Evolutionary conservation across 2,113 vertebrate species (phyloP).

Genomic region (Lucifuga dentata): DNA sequence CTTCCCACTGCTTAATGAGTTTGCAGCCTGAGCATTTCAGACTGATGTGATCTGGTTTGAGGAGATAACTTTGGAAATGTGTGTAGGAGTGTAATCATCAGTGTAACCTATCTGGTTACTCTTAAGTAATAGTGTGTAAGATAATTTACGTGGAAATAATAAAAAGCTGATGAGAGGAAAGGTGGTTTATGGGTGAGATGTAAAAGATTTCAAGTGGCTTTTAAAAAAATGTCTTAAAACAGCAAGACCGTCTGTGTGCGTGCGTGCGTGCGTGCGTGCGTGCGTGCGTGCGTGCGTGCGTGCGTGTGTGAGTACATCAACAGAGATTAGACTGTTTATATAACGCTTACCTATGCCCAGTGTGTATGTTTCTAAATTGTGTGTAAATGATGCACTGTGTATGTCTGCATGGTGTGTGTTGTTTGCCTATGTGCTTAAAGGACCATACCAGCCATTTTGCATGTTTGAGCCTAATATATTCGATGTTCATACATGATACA

Average conservation of each 20-base stretch:
- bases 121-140: conserved; percentile 6
- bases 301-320: too few relatives aligned
- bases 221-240: too few relatives aligned
- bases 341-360: conserved; percentile 10
- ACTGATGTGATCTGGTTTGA: conserved; percentile 62
- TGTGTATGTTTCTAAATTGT: conserved; percentile 21
- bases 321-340: background rate
- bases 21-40: conserved; percentile 58
- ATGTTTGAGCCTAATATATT: too few relatives aligned
- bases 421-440: conserved; percentile 11
- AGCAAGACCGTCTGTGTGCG: too few relatives aligned
- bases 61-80: conserved; percentile 61
- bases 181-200: too few relatives aligned
- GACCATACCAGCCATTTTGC: too few relatives aligned
- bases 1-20: conserved; percentile 71
- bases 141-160: conserved; percentile 10
- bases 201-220: too few relatives aligned
- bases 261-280: too few relatives aligned
- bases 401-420: background rate
- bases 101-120: conserved; percentile 35
- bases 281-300: too few relatives aligned
- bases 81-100: conserved; percentile 31
- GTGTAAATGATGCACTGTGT: conserved; percentile 4
- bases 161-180: too few relatives aligned
- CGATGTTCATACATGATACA: too few relatives aligned